Conservation (phyloP, 2,113 vertebrate species). For the Sterrhoptilus dennistouni region DNA sequence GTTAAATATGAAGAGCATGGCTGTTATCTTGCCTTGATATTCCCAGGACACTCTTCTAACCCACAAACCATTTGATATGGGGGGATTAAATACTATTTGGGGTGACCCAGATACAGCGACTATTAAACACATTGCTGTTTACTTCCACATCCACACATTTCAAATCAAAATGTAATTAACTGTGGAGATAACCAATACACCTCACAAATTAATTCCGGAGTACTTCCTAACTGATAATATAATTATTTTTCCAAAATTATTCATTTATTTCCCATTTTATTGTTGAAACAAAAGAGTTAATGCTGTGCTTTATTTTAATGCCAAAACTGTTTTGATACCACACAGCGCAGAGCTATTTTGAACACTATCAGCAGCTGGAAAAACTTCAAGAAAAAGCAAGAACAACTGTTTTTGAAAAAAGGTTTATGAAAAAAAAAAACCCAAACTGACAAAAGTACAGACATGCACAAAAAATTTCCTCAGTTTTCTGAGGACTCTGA, state of each 20-base stretch:
- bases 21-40: conserved; percentile 47
- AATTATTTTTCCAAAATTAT: neutral
- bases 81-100: conserved; percentile 11
- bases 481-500: neutral
- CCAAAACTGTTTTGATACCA: neutral
- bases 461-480: neutral
- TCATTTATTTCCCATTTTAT: neutral
- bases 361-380: neutral
- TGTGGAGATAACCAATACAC: neutral
- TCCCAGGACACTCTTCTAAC: conserved; percentile 14
- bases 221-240: neutral
- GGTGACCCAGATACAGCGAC: neutral
- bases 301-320: neutral
- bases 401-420: neutral
- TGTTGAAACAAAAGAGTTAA: conserved; percentile 10
- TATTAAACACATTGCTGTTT: neutral
- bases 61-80: neutral
- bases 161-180: conserved; percentile 41
- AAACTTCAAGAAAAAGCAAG: neutral
- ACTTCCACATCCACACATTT: neutral
- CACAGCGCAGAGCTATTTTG: neutral
- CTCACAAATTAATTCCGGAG: neutral
- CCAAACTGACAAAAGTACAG: neutral
- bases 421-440: neutral
- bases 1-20: conserved; percentile 20